A percentile compares a stretch with the other conserved stretches of the same genome.
These are phyloP conservation scores for Hetaerina titia DNA, from an alignment of 2,888 invertebrate species.

Conservation along the genomic window DNA sequence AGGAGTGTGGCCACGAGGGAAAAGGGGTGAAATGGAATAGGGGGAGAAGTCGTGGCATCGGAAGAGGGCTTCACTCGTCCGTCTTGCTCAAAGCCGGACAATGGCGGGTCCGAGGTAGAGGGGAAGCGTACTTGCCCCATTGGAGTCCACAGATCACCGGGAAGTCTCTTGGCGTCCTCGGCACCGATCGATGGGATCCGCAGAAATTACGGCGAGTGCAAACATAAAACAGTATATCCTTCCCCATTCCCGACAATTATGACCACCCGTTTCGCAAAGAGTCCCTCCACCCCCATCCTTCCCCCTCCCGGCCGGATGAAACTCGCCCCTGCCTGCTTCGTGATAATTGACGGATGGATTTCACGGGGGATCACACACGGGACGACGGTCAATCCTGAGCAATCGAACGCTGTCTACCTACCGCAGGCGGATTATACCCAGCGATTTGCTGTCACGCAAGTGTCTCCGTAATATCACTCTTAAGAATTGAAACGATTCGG, in stretches of 20 bases:
- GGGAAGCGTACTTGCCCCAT: not conserved
- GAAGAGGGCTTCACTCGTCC: not conserved
- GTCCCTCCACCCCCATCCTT: not conserved
- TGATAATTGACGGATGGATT: not conserved
- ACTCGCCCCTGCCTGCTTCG: not conserved
- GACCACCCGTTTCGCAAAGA: too few species aligned
- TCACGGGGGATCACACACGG: not conserved
- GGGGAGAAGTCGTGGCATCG: not conserved
- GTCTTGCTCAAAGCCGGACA: not conserved
- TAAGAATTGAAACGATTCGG: too few species aligned
- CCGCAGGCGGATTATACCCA: too few species aligned
- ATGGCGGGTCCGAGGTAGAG: not conserved
- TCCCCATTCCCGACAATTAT: too few species aligned
- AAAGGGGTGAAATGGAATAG: not conserved
- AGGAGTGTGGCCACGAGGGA: not conserved
- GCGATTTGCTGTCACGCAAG: too few species aligned
- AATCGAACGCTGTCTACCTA: too few species aligned
- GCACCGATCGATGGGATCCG: not conserved
- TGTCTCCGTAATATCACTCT: too few species aligned
- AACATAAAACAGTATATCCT: too few species aligned
- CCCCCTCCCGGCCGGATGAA: not conserved
- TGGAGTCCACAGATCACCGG: not conserved
- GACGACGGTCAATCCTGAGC: too few species aligned
- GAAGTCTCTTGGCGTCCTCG: not conserved
- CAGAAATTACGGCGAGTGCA: not conserved